Conservation (phyloP, 2,888 invertebrate genomes). For the Zhuqinia jingwanae region DNA sequence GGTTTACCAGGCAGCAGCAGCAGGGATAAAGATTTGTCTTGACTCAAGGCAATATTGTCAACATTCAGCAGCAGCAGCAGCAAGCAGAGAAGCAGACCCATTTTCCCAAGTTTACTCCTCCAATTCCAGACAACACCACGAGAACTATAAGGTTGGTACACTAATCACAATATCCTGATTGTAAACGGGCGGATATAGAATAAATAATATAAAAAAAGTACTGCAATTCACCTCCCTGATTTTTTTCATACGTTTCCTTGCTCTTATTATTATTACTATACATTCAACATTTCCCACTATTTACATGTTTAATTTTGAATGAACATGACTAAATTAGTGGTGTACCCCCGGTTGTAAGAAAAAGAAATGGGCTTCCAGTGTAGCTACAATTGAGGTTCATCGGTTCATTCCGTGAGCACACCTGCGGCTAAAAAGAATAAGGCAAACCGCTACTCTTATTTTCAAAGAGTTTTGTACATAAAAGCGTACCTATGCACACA, state of each 20-base stretch:
- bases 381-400: conserved; percentile 63
- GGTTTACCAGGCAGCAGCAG: conserved; percentile 52
- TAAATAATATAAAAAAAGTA: conserved; percentile 45
- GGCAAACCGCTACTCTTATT: background rate
- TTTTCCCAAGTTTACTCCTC: conserved; percentile 47
- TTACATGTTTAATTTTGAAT: conserved; percentile 12
- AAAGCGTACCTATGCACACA: background rate
- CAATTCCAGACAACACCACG: conserved; percentile 38
- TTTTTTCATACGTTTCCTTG: conserved; percentile 43
- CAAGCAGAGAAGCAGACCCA: conserved; percentile 46
- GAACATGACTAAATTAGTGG: conserved; percentile 50
- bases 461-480: background rate
- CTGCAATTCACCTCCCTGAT: conserved; percentile 21
- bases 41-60: conserved; percentile 37
- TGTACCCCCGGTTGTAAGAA: conserved; percentile 45
- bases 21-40: conserved; percentile 57
- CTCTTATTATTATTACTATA: conserved; percentile 45
- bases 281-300: conserved; percentile 5
- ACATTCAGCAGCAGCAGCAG: too few relatives aligned
- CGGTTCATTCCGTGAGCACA: conserved; percentile 47
- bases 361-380: conserved; percentile 36
- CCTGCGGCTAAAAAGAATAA: conserved; percentile 61
- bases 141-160: conserved; percentile 53
- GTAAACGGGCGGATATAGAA: conserved; percentile 60
- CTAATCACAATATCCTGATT: conserved; percentile 64